A percentile compares a stretch with the other conserved stretches of the same genome.
Evolutionary conservation across 2,113 vertebrate species (phyloP).

Genomic region (Pygoscelis antarcticus): DNA sequence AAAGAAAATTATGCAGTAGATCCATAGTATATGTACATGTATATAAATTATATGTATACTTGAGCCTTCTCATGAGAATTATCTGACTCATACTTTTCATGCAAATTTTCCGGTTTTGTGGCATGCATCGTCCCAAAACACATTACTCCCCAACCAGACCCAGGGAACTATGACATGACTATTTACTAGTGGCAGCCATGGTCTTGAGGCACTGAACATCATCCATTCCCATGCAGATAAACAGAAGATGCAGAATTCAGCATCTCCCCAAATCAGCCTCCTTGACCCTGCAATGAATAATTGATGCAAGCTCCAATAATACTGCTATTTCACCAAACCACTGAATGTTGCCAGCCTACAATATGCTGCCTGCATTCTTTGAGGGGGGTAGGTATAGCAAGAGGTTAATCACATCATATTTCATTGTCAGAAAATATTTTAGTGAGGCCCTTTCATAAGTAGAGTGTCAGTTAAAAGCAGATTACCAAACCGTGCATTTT

Average conservation of each 20-base stretch:
- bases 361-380: background rate
- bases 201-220: background rate
- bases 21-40: background rate
- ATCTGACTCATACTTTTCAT: background rate
- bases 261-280: background rate
- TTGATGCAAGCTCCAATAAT: background rate
- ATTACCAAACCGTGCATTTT: background rate
- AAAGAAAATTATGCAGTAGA: background rate
- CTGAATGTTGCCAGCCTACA: background rate
- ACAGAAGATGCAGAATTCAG: background rate
- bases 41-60: background rate
- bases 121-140: background rate
- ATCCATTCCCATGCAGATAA: background rate
- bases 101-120: background rate
- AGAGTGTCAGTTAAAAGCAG: background rate
- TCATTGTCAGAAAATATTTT: conserved; percentile 26
- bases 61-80: background rate
- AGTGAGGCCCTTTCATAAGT: background rate
- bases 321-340: background rate
- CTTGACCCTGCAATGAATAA: background rate
- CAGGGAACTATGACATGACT: background rate
- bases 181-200: background rate
- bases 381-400: background rate
- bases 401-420: conserved; percentile 4
- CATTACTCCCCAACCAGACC: background rate